Base-by-base conservation (phyloP, 2,888 invertebrate genomes). In the Silvanus unidentatus region DNA sequence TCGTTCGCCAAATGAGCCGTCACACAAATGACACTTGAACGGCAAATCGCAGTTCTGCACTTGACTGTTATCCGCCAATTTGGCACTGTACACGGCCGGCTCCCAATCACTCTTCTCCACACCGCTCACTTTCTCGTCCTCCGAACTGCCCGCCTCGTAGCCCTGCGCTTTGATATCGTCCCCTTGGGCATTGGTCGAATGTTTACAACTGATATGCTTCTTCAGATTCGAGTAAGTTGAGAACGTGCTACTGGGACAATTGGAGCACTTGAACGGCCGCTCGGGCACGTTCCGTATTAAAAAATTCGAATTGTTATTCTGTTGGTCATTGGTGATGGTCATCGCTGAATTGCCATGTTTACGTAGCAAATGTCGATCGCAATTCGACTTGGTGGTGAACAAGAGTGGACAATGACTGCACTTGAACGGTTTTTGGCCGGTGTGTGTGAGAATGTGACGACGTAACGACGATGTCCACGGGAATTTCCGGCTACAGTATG, bases 331-430 rank as follows among this genome's bases (percentile, higher is more conserved):
- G 45, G 60, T 55, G 37, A 71, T 66, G 27, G 70, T 73, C 29
- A 65, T 73, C 53, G 60, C 72, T 47, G 56, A 71, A 50, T 79
- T 78, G 48, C 85, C 85, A 65, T 95, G 95, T 64, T 95, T 95
- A 29, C 95, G 77, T 42, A 92, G 73, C 47, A 97, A 73, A 69
- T 97, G 97, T 9, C 97, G 87, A 65, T 97, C 97, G 69, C 97
- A 92, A 72, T 97, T 97, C 6, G 95, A 95, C 69, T 97, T 97
- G 1, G 96, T 97, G 28, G 96, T 97, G 70, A 97, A 97, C 1
- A 93, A 81, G 6, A 96, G 77, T 0, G 91, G 88, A 66, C 97
- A 97, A 63, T 91, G 87, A 1, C 89, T 86, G 70, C 97, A 97
- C 65, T 94, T 92, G 75, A 88, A 97, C 0, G 97, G 97, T 65